These are phyloP conservation scores for Hydrocynus forskahlii DNA, from an alignment of 2,797 vertebrate species.

Conservation along the genomic window DNA sequence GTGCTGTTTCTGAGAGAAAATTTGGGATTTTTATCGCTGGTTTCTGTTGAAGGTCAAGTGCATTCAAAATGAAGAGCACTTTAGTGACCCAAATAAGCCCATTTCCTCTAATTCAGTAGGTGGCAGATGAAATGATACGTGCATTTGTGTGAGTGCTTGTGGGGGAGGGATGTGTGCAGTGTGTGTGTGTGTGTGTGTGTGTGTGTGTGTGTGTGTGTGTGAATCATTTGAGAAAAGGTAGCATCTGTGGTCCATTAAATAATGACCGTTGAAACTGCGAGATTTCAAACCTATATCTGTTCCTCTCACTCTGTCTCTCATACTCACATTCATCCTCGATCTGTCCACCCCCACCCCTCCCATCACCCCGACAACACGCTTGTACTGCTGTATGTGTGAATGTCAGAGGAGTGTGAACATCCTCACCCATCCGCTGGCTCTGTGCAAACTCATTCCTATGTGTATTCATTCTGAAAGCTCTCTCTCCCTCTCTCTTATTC, in stretches of 20 bases:
- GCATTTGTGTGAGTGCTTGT: neutral
- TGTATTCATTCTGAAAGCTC: constrained; percentile 3
- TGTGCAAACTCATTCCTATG: constrained; percentile 1
- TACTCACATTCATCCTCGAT: constrained; percentile 10
- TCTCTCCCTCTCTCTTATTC: constrained; percentile 7
- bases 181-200: neutral
- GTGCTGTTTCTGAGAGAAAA: constrained; percentile 14
- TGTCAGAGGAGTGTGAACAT: constrained; percentile 32
- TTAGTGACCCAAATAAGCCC: constrained; percentile 16
- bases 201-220: neutral
- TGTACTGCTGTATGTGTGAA: constrained; percentile 17
- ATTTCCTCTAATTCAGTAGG: constrained; percentile 16
- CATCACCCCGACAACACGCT: constrained; percentile 28
- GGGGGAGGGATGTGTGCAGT: constrained; percentile 1
- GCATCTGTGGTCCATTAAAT: constrained; percentile 53
- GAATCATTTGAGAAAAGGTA: constrained; percentile 35
- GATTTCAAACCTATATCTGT: constrained; percentile 36
- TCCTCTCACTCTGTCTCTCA: constrained; percentile 16
- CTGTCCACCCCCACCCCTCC: constrained; percentile 5
- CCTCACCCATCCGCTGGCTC: neutral
- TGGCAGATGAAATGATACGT: neutral
- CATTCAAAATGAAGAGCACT: constrained; percentile 35
- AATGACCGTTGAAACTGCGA: constrained; percentile 23
- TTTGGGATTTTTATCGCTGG: constrained; percentile 28
- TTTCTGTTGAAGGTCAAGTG: constrained; percentile 50